Base-by-base conservation (phyloP, 2,888 invertebrate species). In the Resseliella maxima region DNA sequence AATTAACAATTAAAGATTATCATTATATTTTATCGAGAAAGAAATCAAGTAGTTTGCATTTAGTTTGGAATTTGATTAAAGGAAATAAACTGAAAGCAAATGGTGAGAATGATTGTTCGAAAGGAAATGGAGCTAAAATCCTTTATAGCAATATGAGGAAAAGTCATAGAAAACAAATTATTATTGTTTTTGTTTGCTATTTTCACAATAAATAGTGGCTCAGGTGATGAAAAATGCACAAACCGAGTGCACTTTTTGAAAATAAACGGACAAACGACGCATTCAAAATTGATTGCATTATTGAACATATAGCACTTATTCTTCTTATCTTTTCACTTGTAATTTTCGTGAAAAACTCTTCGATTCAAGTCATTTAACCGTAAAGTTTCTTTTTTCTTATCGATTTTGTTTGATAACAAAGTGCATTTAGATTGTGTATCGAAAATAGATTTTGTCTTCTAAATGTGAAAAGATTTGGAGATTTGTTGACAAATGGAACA, bases 191-290 rank as follows among this genome's bases (percentile, higher is more conserved):
- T 15, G 31, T 72, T 72, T 72, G 24, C 24, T n/a, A 31, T 72
- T 35, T 15, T 72, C 72, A 72, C 72, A 72, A 50, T 50, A 2
- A 21, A 59, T 59, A 72, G 72, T 31, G 72, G 72, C 72, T 72
- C 72, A 72, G 72, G 72, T 72, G 72, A 72, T 72, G 72, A 72
- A 72, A 12, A 72, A 12, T 72, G 72, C 72, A 72, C 72, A 72
- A 72, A 72, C 15, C 31, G 1, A 72, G 72, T 31, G 72, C 72
- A 31, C 8, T 72, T 72, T 72, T 72, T 59, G n/a, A 72, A 72
- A 31, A 15, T 31, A 31, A 15, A 72, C 31, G 72, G 31, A 72
- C 15, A 72, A 72, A 72, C 31, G 72, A 72, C n/a, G 31, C 31
- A 72, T 72, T 72, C 15, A 0, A 72, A 59, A 59, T 59, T 59